Percentiles rank a stretch among this genome's conserved stretches.
phyloP scores from a whole-genome alignment of 2,888 invertebrate genomes.

The Andrena camellia region DNA sequence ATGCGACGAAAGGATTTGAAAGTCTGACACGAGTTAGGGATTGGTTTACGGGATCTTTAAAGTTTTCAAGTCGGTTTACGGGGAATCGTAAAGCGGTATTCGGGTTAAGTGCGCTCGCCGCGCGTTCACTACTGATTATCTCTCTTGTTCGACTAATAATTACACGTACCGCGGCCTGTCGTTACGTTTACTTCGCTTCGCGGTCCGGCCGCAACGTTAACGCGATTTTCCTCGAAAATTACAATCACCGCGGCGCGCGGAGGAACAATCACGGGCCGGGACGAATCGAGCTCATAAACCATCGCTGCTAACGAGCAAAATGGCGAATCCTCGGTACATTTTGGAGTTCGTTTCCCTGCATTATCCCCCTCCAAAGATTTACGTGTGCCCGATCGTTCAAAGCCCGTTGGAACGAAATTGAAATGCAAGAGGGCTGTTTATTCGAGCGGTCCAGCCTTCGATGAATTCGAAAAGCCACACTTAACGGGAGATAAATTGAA shows the following conservation, averaged over 20 bases:
- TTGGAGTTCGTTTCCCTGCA: slow-evolving; percentile 12
- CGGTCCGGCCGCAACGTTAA: slow-evolving; percentile 68
- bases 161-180: slow-evolving; percentile 54
- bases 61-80: slow-evolving; percentile 6
- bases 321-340: slow-evolving; percentile 13
- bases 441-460: neutral
- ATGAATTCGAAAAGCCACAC: neutral
- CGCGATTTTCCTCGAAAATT: slow-evolving; percentile 72
- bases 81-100: slow-evolving; percentile 34
- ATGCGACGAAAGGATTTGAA: neutral
- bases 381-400: no score
- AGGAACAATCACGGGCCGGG: slow-evolving; percentile 64
- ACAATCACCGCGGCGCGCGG: slow-evolving; percentile 64
- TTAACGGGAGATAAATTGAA: neutral
- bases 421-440: neutral
- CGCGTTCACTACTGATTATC: slow-evolving; percentile 66
- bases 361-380: slow-evolving; percentile 2
- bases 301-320: slow-evolving; percentile 40
- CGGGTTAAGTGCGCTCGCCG: slow-evolving; percentile 56
- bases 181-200: slow-evolving; percentile 71
- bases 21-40: neutral
- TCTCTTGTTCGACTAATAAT: slow-evolving; percentile 70
- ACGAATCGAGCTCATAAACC: slow-evolving; percentile 53
- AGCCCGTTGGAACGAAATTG: neutral
- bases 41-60: neutral